Percentiles rank a stretch among this genome's conserved stretches.
phyloP scores from a whole-genome alignment of 2,888 invertebrate species.

The Drosophila suboccidentalis region DNA sequence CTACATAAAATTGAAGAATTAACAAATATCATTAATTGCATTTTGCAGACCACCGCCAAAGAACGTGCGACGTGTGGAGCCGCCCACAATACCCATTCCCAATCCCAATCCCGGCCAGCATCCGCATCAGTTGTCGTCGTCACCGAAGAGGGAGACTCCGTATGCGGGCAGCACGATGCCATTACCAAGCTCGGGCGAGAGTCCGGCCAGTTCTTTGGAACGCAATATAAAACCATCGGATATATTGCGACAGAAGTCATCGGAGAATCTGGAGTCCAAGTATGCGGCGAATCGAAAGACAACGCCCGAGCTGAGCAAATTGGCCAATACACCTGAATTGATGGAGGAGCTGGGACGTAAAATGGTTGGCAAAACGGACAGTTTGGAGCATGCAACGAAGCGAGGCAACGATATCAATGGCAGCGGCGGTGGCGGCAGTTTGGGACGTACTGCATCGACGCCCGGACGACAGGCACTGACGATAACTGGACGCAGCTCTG shows the following conservation, averaged over 20 bases:
- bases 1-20: too few relatives aligned
- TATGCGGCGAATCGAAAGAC: constrained; percentile 84
- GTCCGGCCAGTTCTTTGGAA: constrained; percentile 84
- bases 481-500: constrained; percentile 48
- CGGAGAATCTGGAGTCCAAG: constrained; percentile 85
- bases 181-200: constrained; percentile 74
- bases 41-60: constrained; percentile 88
- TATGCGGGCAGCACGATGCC: constrained; percentile 79
- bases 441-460: constrained; percentile 82
- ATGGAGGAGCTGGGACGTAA: constrained; percentile 85
- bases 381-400: constrained; percentile 84
- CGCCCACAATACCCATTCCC: constrained; percentile 85
- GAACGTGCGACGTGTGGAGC: constrained; percentile 88
- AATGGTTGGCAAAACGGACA: constrained; percentile 84
- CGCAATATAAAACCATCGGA: constrained; percentile 86
- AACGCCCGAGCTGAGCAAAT: constrained; percentile 84
- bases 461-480: constrained; percentile 59
- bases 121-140: constrained; percentile 78
- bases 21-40: too few relatives aligned
- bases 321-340: constrained; percentile 83
- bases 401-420: constrained; percentile 53
- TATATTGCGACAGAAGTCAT: constrained; percentile 85
- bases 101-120: constrained; percentile 83
- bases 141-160: constrained; percentile 84
- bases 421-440: constrained; percentile 74